Conservation (phyloP, 2,797 vertebrate species). For the Cuculus canorus region DNA sequence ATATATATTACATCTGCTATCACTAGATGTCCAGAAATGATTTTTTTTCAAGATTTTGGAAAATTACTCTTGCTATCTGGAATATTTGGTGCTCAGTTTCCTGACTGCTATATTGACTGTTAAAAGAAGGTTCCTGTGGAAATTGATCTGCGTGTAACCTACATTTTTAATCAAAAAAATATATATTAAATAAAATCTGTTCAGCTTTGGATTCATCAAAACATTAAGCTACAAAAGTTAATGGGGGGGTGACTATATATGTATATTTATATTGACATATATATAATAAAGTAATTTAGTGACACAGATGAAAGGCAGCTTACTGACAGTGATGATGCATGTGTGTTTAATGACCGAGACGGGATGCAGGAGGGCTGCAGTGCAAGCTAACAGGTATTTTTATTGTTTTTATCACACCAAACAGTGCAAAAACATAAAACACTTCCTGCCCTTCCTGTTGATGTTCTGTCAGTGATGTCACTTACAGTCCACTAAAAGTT, state of each 20-base stretch:
- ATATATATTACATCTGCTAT: background rate
- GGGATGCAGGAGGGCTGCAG: slow-evolving; percentile 34
- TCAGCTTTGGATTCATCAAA: background rate
- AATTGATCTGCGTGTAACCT: background rate
- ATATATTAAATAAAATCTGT: background rate
- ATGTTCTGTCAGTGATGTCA: slow-evolving; percentile 74
- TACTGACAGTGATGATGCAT: background rate
- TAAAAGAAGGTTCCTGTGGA: slow-evolving; percentile 54
- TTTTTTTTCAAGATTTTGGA: slow-evolving; percentile 40
- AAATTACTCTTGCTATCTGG: slow-evolving; percentile 15
- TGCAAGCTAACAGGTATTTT: slow-evolving; percentile 58
- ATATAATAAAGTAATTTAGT: background rate
- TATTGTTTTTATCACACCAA: slow-evolving; percentile 70
- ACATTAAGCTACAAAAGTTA: background rate
- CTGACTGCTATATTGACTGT: slow-evolving; percentile 9
- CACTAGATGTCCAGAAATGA: background rate
- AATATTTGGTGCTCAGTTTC: slow-evolving; percentile 28
- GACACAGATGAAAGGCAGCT: background rate
- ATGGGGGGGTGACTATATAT: background rate
- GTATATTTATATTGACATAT: background rate
- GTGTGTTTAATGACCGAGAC: background rate
- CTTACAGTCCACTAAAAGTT: slow-evolving; percentile 72
- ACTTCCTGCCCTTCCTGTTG: slow-evolving; percentile 77
- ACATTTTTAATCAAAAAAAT: background rate
- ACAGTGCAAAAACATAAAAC: slow-evolving; percentile 73